Evolutionary conservation across 2,888 invertebrate genomes (phyloP), one percentile per base, ranked within the genome.

Genomic region (Coenonympha glycerion): DNA sequence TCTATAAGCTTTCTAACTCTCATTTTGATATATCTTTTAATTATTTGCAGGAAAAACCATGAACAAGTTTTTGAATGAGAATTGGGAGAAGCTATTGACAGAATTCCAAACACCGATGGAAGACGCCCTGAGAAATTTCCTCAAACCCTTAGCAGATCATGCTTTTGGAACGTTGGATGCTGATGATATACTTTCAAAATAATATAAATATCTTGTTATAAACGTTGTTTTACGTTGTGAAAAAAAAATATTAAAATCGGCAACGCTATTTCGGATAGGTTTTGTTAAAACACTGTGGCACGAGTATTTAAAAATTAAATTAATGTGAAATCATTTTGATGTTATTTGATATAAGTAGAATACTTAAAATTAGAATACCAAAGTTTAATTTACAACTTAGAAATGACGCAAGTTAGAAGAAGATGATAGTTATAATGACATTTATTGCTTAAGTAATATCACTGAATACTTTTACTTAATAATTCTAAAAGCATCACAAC

Each of bases 31-130:
- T 24, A 0, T 0, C 16, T 41, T 13, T 6, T 28, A 16, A n/a
- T 31, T 39, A 16, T 52, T 70, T 76, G 6, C 68, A 88, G 92
- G 92, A 21, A 87, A 90, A 15, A 89, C 91, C 1, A 92, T 94
- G 91, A 94, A 94, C 70, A 73, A 89, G 22, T 93, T 94, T 68
- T 72, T 95, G 16, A 94, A 94, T 65, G 92, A 93, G 39, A 93
- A 94, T 69, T 94, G 94, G 94, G 88, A 90, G 62, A 88, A 88
- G 22, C 85, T 95, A 1, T 88, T 91, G 0, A 90, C 89, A 21
- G 93, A 94, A 64, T 86, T 95, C 3, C 92, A 92, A 62, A 91
- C 90, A 0, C 89, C 92, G 0, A 77, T 95, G 66, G 92, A 93
- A 66, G 90, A 90, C 5, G 83, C 85, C 1, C 63, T 87, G 1